Evolutionary conservation across 2,888 invertebrate genomes (phyloP).

Genomic region (Hirtodrosophila cameraria): DNA sequence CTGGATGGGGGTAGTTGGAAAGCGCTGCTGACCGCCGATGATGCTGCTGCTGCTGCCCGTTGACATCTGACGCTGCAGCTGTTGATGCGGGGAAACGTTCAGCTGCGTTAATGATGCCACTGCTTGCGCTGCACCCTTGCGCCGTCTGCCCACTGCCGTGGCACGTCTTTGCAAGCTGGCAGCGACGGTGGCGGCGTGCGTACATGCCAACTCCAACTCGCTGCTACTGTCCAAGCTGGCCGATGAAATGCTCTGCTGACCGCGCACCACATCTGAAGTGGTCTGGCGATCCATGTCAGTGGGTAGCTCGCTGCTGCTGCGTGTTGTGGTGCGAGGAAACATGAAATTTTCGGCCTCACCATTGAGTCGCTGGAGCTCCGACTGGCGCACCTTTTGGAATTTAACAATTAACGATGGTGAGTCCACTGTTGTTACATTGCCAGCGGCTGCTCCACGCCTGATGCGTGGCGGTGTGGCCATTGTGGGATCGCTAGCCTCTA

Average conservation of each 20-base stretch:
- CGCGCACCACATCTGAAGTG: constrained; percentile 81
- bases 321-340: constrained; percentile 88
- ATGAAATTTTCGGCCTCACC: constrained; percentile 95
- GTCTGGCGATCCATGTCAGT: constrained; percentile 86
- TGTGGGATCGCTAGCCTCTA: constrained; percentile 71
- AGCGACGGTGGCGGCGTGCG: neutral
- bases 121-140: constrained; percentile 38
- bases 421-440: constrained; percentile 59
- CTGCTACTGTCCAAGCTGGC: constrained; percentile 72
- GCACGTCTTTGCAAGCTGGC: constrained; percentile 43
- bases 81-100: too few species aligned
- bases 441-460: constrained; percentile 36
- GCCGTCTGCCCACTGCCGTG: constrained; percentile 61
- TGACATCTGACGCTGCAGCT: constrained; percentile 53
- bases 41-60: constrained; percentile 55
- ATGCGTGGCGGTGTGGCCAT: constrained; percentile 55
- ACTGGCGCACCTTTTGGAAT: constrained; percentile 89
- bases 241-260: constrained; percentile 72
- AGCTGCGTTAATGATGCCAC: too few species aligned
- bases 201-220: constrained; percentile 38
- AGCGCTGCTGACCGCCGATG: constrained; percentile 76
- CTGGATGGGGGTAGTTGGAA: constrained; percentile 84
- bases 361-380: constrained; percentile 90
- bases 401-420: constrained; percentile 88
- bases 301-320: constrained; percentile 80